Percentiles rank a stretch among this genome's conserved stretches.
Conservation (phyloP, 2,797 vertebrate species). For the Enteromius trimaculatus region DNA sequence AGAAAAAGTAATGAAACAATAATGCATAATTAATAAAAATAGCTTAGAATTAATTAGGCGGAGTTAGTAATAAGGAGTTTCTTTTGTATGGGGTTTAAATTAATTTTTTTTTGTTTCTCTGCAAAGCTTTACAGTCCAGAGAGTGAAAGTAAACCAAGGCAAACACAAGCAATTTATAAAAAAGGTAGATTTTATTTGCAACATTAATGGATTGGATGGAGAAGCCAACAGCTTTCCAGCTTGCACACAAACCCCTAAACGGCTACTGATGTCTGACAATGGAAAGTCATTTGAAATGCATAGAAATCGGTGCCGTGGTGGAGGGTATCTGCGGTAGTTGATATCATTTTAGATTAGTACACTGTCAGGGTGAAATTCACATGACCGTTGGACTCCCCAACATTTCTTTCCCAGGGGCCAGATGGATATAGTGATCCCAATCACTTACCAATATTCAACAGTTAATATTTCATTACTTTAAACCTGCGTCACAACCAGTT, state of each 20-base stretch:
- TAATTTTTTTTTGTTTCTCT: background rate
- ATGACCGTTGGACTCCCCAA: slow-evolving; percentile 40
- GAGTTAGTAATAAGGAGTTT: background rate
- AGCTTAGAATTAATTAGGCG: slow-evolving; percentile 10
- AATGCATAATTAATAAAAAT: background rate
- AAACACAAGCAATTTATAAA: background rate
- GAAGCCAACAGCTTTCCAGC: slow-evolving; percentile 15
- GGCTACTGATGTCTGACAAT: slow-evolving; percentile 41
- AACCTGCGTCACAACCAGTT: slow-evolving; percentile 12
- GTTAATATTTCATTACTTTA: slow-evolving; percentile 50
- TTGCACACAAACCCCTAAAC: slow-evolving; percentile 36
- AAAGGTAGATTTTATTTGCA: slow-evolving; percentile 21
- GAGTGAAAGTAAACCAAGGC: background rate
- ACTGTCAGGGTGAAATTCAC: slow-evolving; percentile 55
- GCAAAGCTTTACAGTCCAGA: background rate
- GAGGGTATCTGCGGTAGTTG: slow-evolving; percentile 36
- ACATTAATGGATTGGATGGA: slow-evolving; percentile 36
- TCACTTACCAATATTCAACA: slow-evolving; percentile 34
- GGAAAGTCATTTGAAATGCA: slow-evolving; percentile 57
- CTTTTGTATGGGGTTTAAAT: background rate
- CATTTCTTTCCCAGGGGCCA: slow-evolving; percentile 42
- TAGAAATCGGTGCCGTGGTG: slow-evolving; percentile 44
- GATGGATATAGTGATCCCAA: slow-evolving; percentile 41
- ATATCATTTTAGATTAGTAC: slow-evolving; percentile 59
- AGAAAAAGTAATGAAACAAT: slow-evolving; percentile 6